Evolutionary conservation across 2,797 vertebrate genomes (phyloP).

Genomic region (Syncerus caffer): DNA sequence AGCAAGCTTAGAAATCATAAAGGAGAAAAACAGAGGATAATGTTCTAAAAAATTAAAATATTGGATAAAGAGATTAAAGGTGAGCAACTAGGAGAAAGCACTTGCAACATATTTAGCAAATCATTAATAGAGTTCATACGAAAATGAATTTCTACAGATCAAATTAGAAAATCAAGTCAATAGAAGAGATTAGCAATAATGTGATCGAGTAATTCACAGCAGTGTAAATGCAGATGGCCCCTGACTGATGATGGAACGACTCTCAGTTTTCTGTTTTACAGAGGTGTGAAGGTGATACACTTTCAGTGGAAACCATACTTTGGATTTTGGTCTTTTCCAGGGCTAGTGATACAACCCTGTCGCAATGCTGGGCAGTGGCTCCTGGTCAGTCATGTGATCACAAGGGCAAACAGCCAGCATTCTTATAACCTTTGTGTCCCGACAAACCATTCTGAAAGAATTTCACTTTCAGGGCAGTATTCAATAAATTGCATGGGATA

Average conservation of each 20-base stretch:
- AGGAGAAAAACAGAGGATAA: neutral
- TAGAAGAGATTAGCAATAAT: neutral
- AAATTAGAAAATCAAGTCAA: neutral
- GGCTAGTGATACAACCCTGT: neutral
- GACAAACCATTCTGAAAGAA: neutral
- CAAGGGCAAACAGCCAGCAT: neutral
- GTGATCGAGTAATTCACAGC: neutral
- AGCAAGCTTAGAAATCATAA: neutral
- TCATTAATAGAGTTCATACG: neutral
- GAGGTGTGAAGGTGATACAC: neutral
- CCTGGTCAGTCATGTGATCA: neutral
- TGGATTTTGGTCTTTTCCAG: neutral
- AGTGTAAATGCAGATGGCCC: neutral
- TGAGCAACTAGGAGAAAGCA: neutral
- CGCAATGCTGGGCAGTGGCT: neutral
- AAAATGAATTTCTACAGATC: neutral
- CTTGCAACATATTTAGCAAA: neutral
- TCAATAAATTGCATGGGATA: neutral
- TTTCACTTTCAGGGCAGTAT: neutral
- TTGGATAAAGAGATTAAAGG: neutral
- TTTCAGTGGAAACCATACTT: neutral
- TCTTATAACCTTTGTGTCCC: neutral
- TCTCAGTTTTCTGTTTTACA: accelerated
- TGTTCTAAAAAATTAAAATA: neutral
- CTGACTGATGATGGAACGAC: neutral